These are phyloP conservation scores for Euzetes globulus DNA, from an alignment of 2,888 invertebrate genomes.

Conservation along the genomic window DNA sequence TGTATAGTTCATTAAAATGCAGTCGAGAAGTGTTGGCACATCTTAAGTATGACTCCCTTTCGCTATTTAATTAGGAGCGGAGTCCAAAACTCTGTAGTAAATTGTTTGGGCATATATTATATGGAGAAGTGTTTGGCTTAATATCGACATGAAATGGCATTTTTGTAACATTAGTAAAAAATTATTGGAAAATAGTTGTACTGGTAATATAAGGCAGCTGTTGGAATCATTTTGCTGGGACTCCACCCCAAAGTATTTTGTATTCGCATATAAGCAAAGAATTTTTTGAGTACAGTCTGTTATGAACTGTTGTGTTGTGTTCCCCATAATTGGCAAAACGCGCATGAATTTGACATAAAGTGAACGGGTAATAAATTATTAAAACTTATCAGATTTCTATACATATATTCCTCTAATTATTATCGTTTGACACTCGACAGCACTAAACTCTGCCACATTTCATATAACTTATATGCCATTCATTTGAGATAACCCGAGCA, in stretches of 20 bases:
- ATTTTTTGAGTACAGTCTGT: not conserved
- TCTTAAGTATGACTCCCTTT: not conserved
- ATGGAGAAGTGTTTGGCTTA: not conserved
- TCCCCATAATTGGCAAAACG: not conserved
- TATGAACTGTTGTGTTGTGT: not conserved
- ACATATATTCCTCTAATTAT: constrained; percentile 25
- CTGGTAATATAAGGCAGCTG: constrained; percentile 21
- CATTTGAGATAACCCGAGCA: not conserved
- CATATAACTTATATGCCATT: not conserved
- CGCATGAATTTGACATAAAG: constrained; percentile 27
- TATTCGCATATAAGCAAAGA: not conserved
- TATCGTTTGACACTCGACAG: constrained; percentile 27
- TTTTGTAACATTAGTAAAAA: constrained; percentile 20
- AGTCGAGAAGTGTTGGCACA: not conserved
- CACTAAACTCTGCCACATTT: not conserved
- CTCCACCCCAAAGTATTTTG: constrained; percentile 20
- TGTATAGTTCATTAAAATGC: too few relatives aligned
- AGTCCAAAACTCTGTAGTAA: not conserved
- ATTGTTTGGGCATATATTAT: constrained; percentile 17
- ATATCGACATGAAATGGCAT: constrained; percentile 12
- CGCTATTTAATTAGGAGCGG: not conserved
- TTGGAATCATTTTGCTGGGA: not conserved
- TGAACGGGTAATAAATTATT: constrained; percentile 11
- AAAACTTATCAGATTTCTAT: constrained; percentile 27
- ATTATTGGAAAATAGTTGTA: not conserved